Evolutionary conservation across 1,140 invertebrate genomes (phyloP), one percentile per base, ranked within the genome.

Genomic region (Trachymyrmex septentrionalis): DNA sequence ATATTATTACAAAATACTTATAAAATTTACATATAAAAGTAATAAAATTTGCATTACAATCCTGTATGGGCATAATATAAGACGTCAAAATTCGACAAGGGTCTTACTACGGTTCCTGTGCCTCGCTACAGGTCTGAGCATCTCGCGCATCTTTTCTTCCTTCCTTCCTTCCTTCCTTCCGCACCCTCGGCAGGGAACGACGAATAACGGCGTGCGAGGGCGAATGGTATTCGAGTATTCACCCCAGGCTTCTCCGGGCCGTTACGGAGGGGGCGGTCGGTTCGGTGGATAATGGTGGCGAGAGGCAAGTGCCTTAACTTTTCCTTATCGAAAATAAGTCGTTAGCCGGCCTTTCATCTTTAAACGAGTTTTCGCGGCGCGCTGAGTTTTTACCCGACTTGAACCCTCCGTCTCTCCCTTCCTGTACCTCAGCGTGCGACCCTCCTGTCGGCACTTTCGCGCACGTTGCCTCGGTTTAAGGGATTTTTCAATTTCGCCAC

Each of bases 261-360:
- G 73, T 57, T 61, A 72, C 85, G 44, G 77, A 87, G 78, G 77
- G 66, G 82, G 82, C 84, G 82, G 77, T 80, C 71, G 75, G 73
- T 86, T 66, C 59, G 78, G 67, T 84, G 88, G 82, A 90, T 69
- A 89, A 73, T 16, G 89, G 53, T 86, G 86, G 72, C 85, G 88
- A 63, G 87, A 87, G 90, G 75, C 87, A 91, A 92, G 90, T 93
- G 92, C 93, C 92, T 94, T 93, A 95, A 95, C 94, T 95, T 95
- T 95, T 95, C 93, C 94, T 95, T 95, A 95, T 95, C 93, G 94
- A 95, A 95, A 95, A 95, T 95, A 95, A 95, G 94, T 95, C 95
- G 95, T 95, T 95, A 95, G 94, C 87, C 87, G 90, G 91, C 91
- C 94, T 95, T 95, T 95, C 95, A 95, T 95, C 95, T 95, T 94